Conservation (phyloP, 2,888 invertebrate genomes). For the Leucophenga montana region DNA sequence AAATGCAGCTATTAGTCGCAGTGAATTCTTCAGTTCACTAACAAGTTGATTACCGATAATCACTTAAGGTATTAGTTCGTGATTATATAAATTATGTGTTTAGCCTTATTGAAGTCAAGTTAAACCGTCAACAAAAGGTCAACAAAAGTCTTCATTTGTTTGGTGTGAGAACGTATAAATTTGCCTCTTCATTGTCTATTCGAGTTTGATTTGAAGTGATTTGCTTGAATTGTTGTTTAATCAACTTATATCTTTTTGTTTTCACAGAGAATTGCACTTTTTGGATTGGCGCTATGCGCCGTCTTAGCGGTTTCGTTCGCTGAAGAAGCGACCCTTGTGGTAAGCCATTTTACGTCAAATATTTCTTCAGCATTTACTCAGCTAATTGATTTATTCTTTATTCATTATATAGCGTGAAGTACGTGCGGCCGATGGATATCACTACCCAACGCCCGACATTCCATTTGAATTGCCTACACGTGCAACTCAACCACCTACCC, state of each 20-base stretch:
- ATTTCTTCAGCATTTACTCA: neutral
- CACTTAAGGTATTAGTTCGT: too few species aligned
- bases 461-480: conserved; percentile 61
- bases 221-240: too few species aligned
- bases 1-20: too few species aligned
- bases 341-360: conserved; percentile 49
- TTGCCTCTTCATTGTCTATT: too few species aligned
- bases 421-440: conserved; percentile 66
- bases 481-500: conserved; percentile 45
- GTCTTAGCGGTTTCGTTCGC: conserved; percentile 58
- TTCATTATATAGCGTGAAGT: conserved; percentile 54
- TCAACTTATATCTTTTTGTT: neutral
- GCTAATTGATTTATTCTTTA: neutral
- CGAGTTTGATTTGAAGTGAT: too few species aligned
- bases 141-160: too few species aligned
- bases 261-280: conserved; percentile 69
- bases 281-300: conserved; percentile 69
- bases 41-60: too few species aligned
- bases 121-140: too few species aligned
- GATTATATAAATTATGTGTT: too few species aligned
- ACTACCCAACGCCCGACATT: conserved; percentile 60
- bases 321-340: conserved; percentile 62
- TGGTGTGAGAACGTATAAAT: too few species aligned
- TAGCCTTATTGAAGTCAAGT: too few species aligned
- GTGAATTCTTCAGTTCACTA: too few species aligned